phyloP scores from a whole-genome alignment of 2,888 invertebrate genomes.

The Diadegma fenestrale region DNA sequence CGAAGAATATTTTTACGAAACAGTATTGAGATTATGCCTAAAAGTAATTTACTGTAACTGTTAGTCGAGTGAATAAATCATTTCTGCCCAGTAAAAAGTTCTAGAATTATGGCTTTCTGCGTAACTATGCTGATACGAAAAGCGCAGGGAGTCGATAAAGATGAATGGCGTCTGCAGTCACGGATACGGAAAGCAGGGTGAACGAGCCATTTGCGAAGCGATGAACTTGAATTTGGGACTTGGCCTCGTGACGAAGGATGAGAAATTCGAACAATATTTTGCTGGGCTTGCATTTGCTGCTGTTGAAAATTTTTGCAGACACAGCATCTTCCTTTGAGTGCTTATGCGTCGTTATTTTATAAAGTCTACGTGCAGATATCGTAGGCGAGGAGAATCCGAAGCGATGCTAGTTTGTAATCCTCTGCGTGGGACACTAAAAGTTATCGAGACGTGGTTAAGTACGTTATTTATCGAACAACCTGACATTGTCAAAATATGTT shows the following conservation, averaged over 20 bases:
- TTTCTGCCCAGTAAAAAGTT: too few relatives aligned
- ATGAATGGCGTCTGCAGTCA: conserved; percentile 30
- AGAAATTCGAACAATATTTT: conserved; percentile 34
- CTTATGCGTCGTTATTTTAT: not conserved
- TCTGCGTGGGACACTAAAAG: conserved; percentile 60
- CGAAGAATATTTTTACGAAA: too few relatives aligned
- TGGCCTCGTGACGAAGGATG: conserved; percentile 2
- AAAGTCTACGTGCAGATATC: conserved; percentile 7
- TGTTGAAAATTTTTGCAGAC: conserved; percentile 8
- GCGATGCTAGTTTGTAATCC: conserved; percentile 53
- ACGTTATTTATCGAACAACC: conserved; percentile 61
- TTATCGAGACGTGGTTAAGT: conserved; percentile 51
- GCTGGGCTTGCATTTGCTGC: not conserved
- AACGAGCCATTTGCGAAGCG: conserved; percentile 28
- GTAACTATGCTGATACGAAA: not conserved
- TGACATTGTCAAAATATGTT: conserved; percentile 55
- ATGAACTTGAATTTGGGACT: conserved; percentile 34
- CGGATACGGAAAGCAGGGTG: conserved; percentile 3
- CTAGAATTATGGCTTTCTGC: not conserved
- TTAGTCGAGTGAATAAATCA: too few relatives aligned
- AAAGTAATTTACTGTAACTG: too few relatives aligned
- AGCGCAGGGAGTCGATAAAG: not conserved
- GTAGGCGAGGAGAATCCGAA: conserved; percentile 42
- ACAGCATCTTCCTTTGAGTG: not conserved
- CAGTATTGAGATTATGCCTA: too few relatives aligned